Conservation (phyloP, 2,888 invertebrate species). For the Orchestes rusci region DNA sequence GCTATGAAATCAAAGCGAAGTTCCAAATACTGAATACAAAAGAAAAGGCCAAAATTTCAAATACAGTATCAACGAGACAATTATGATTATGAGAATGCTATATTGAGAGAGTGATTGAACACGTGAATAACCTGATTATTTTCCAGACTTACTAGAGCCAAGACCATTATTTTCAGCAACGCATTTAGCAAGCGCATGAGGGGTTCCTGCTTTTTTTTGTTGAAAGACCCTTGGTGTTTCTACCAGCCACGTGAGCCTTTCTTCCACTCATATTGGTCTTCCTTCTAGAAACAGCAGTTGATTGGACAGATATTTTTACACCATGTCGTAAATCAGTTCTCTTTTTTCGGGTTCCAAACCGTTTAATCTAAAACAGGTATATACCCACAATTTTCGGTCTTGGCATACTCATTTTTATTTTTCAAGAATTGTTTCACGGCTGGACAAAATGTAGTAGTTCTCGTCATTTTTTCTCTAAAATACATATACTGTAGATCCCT, state of each 20-base stretch:
- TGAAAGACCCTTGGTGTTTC: too few species aligned
- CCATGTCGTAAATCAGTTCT: slow-evolving; percentile 5
- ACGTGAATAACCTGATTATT: not conserved
- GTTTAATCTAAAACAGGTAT: slow-evolving; percentile 2
- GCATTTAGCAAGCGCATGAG: too few species aligned
- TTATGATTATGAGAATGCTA: too few species aligned
- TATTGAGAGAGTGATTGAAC: not conserved
- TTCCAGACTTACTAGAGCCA: not conserved
- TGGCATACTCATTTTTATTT: slow-evolving; percentile 7
- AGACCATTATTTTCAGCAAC: not conserved
- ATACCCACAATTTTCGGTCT: slow-evolving; percentile 3
- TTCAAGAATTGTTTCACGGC: slow-evolving; percentile 6
- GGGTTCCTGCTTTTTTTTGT: too few species aligned
- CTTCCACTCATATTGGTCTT: too few species aligned
- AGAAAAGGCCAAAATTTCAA: too few species aligned
- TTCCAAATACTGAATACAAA: too few species aligned
- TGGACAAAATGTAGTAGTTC: slow-evolving; percentile 8
- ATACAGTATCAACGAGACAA: too few species aligned
- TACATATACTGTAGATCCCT: too few species aligned
- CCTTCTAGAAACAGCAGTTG: slow-evolving; percentile 1
- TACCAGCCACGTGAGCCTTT: not conserved
- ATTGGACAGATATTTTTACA: not conserved
- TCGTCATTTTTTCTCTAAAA: too few species aligned
- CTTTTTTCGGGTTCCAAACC: too few species aligned
- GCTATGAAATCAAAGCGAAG: too few species aligned